Evolutionary conservation across 2,113 vertebrate species (phyloP).

Genomic region (Semicossyphus pulcher): DNA sequence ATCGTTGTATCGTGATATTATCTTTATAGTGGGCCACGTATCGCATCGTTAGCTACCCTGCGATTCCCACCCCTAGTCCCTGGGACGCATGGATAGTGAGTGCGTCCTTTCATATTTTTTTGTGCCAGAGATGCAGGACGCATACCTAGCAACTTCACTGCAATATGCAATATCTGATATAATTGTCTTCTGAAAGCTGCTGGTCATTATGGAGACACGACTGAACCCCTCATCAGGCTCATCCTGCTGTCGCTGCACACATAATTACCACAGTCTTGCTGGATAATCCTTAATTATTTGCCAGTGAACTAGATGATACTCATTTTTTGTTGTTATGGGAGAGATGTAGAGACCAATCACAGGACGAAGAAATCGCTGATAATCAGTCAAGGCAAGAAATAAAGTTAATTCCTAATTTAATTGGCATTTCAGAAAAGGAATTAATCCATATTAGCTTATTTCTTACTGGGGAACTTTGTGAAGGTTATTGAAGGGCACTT

Average conservation of each 20-base stretch:
- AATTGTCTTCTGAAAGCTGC: constrained; percentile 30
- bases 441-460: constrained; percentile 64
- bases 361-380: constrained; percentile 58
- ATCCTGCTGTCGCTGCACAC: constrained; percentile 55
- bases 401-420: constrained; percentile 78
- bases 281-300: constrained; percentile 76
- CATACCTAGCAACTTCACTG: no score
- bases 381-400: constrained; percentile 57
- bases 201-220: constrained; percentile 46
- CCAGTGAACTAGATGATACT: constrained; percentile 66
- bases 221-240: constrained; percentile 42
- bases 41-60: no score
- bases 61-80: no score
- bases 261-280: constrained; percentile 68
- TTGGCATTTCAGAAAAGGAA: constrained; percentile 65
- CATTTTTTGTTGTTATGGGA: constrained; percentile 55
- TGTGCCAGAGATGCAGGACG: no score
- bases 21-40: no score
- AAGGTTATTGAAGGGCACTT: constrained; percentile 60
- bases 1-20: no score
- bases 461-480: constrained; percentile 43
- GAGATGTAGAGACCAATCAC: constrained; percentile 55
- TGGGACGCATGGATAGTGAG: no score
- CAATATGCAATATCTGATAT: constrained; percentile 17
- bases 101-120: no score